Evolutionary conservation across 2,113 vertebrate genomes (phyloP).

Genomic region (Channa argus): DNA sequence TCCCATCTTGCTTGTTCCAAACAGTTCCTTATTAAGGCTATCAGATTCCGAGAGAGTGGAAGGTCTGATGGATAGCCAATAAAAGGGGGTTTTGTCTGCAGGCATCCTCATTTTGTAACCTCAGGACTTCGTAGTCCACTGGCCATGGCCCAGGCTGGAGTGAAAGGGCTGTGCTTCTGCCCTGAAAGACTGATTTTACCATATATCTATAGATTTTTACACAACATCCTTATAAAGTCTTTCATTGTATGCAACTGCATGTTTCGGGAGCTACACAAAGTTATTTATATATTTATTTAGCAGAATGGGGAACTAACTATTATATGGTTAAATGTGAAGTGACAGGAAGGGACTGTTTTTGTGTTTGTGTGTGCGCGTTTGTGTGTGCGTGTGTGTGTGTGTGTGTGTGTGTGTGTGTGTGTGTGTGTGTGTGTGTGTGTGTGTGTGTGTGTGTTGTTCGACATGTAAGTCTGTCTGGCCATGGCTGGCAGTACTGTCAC

Average conservation of each 20-base stretch:
- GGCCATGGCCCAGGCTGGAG: conserved; percentile 64
- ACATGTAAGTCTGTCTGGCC: conserved; percentile 34
- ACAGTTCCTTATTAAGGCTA: conserved; percentile 53
- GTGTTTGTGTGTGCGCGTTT: conserved; percentile 7
- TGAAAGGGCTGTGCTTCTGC: conserved; percentile 63
- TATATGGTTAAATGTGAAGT: not conserved
- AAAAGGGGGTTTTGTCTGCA: conserved; percentile 76
- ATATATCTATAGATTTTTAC: not conserved
- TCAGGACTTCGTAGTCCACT: conserved; percentile 71
- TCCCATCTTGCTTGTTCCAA: conserved; percentile 11
- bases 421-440: conserved; percentile 3
- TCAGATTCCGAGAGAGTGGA: conserved; percentile 68
- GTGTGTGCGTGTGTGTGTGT: conserved; percentile 15
- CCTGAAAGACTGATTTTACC: conserved; percentile 33
- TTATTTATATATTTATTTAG: not conserved
- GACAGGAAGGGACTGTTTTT: conserved; percentile 6
- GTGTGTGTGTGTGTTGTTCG: conserved; percentile 15
- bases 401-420: conserved; percentile 17
- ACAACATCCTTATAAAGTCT: not conserved
- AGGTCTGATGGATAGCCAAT: conserved; percentile 74
- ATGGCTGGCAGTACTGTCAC: conserved; percentile 43
- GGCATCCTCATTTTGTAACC: conserved; percentile 76
- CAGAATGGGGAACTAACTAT: conserved; percentile 16
- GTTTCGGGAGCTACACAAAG: not conserved
- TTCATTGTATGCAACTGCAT: not conserved